A percentile compares a stretch with the other conserved stretches of the same genome.
phyloP scores from a whole-genome alignment of 92 coral and sea anemone genomes.

The Bergia sp. region DNA sequence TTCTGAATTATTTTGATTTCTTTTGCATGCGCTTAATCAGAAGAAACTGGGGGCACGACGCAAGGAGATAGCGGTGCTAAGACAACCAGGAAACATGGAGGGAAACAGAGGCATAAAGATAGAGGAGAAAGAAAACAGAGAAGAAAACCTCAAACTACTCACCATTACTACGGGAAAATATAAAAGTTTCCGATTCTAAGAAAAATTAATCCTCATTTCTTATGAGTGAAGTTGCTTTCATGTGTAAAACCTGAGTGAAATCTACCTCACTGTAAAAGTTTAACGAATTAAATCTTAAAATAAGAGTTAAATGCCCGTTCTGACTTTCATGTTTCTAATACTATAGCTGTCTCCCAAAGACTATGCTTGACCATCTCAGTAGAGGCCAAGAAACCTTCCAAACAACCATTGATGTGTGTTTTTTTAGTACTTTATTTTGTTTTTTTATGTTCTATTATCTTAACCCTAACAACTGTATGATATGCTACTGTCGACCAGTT shows the following conservation, averaged over 20 bases:
- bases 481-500: too few relatives aligned
- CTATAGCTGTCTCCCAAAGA: too few relatives aligned
- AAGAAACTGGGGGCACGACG: not conserved
- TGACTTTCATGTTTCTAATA: not conserved
- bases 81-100: not conserved
- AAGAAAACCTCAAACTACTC: not conserved
- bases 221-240: too few relatives aligned
- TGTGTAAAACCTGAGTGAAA: not conserved
- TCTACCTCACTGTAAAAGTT: not conserved
- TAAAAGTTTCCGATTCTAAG: not conserved
- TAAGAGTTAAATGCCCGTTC: not conserved
- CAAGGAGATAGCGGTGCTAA: not conserved
- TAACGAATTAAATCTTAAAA: too few relatives aligned
- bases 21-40: not conserved
- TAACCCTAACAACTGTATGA: too few relatives aligned
- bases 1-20: too few relatives aligned
- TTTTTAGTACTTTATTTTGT: too few relatives aligned
- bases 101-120: not conserved
- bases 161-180: not conserved
- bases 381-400: too few relatives aligned
- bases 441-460: too few relatives aligned
- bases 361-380: too few relatives aligned
- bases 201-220: not conserved
- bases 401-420: too few relatives aligned
- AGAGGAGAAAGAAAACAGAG: not conserved